Evolutionary conservation across 2,797 vertebrate species (phyloP).

Genomic region (Gymnothorax javanicus): DNA sequence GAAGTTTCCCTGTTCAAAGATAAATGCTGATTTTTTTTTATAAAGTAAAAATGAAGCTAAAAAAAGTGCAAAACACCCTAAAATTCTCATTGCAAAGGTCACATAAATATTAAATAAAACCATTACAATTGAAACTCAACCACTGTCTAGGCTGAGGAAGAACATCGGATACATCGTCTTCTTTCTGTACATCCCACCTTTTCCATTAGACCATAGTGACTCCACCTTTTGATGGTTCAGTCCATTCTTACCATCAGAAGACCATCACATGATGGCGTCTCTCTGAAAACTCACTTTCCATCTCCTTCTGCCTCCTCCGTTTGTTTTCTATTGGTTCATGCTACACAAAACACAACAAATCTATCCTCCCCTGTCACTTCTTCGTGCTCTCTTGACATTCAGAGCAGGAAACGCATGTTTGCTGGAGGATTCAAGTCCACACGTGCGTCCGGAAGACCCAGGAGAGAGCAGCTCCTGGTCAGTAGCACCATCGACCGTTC

Average conservation of each 20-base stretch:
- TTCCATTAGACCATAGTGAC: slow-evolving; percentile 55
- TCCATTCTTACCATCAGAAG: slow-evolving; percentile 41
- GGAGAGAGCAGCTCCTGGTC: slow-evolving; percentile 28
- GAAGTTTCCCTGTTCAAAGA: slow-evolving; percentile 82
- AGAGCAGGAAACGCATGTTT: background rate
- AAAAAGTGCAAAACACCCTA: slow-evolving; percentile 84
- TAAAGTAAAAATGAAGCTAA: slow-evolving; percentile 81
- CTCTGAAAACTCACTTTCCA: slow-evolving; percentile 47
- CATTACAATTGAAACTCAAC: slow-evolving; percentile 75
- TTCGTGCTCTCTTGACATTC: background rate
- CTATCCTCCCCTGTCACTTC: background rate
- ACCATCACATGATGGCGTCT: slow-evolving; percentile 45
- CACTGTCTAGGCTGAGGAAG: slow-evolving; percentile 75
- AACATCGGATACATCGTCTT: slow-evolving; percentile 67
- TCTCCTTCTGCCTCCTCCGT: background rate
- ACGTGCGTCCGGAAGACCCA: slow-evolving; percentile 4
- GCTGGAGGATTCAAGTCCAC: background rate
- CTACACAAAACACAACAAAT: slow-evolving; percentile 52
- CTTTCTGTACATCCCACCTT: slow-evolving; percentile 74
- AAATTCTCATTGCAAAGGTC: slow-evolving; percentile 78
- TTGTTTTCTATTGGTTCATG: slow-evolving; percentile 45
- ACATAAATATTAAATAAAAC: slow-evolving; percentile 89
- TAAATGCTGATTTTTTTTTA: slow-evolving; percentile 70
- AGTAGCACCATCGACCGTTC: slow-evolving; percentile 53
- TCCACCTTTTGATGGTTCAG: slow-evolving; percentile 56